Evolutionary conservation across 53 echinoderm and acorn worm species (phyloP), one percentile per base, ranked within the genome.

Genomic region (Patiria pectinifera): DNA sequence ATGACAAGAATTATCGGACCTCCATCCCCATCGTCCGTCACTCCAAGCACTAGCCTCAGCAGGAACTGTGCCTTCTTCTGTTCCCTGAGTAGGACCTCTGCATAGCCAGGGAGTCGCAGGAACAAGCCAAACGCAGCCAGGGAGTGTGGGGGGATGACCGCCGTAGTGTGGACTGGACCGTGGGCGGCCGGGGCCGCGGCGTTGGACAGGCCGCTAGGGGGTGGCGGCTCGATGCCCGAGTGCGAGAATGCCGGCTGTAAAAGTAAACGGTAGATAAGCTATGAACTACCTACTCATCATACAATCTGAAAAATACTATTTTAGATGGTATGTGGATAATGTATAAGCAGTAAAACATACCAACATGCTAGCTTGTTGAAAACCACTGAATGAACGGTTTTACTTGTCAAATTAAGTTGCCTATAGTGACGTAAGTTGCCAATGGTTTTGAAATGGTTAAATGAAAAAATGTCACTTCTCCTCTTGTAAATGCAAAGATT

Each of bases 11-110:
- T 66, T 66, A 66, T 14, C 96, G 86, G 62, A 99, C 99, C 97
- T 91, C 99, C 99, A 84, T 99, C 97, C 5, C 96, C 96, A 89
- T 96, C 96, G 86, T 97, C 97, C 10, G 95, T 96, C 11, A 99
- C 99, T 2, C 99, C 99, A 1, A 99, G 87, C 89, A 99, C 95
- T 53, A 99, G 87, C 16, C 99, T 82, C 70, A 97, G 92, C 11
- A 99, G 93, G 72, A 92, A 99, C 95, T 97, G 97, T 4, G 99
- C 99, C 92, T 99, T 99, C 96, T 96, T 99, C 80, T 95, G 97
- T 24, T 99, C 99, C 79, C 92, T 95, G 44, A 99, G 94, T 12
- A 99, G 91, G 21, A 99, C 99, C 92, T 99, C 99, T 12, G 99
- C 97, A 84, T 99, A 99, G 44, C 97, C 99, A 4, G 99, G 99